Conservation (phyloP, 2,797 vertebrate species). For the Bovichtus diacanthus region DNA sequence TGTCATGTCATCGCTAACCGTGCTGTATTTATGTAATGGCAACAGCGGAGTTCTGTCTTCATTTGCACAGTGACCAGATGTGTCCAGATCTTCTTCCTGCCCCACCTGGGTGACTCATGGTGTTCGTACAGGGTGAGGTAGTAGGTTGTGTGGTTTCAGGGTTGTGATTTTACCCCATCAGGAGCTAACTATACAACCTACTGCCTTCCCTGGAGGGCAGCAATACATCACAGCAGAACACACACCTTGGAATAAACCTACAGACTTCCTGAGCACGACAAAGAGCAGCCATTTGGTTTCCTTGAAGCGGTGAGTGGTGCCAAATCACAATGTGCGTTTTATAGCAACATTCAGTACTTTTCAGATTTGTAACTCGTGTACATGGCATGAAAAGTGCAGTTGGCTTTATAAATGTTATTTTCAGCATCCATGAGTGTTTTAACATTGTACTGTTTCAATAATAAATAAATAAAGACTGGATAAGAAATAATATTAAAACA, state of each 20-base stretch:
- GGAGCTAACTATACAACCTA: slow-evolving; percentile 92
- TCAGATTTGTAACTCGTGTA: slow-evolving; percentile 1
- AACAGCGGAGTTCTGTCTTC: neutral
- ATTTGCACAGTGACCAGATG: neutral
- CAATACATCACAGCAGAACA: slow-evolving; percentile 67
- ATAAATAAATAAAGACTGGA: slow-evolving; percentile 60
- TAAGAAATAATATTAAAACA: slow-evolving; percentile 7
- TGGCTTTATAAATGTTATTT: neutral
- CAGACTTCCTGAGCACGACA: neutral
- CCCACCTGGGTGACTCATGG: slow-evolving; percentile 59
- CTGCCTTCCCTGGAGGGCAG: slow-evolving; percentile 90
- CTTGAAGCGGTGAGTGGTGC: slow-evolving; percentile 52
- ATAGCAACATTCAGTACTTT: neutral
- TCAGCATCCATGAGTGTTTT: neutral
- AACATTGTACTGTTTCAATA: slow-evolving; percentile 34
- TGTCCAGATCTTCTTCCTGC: slow-evolving; percentile 1
- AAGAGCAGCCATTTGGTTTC: slow-evolving; percentile 15
- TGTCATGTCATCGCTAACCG: neutral
- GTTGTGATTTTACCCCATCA: slow-evolving; percentile 97
- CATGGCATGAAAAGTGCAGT: neutral
- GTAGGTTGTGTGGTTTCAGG: slow-evolving; percentile 99
- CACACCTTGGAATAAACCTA: neutral
- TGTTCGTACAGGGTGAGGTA: slow-evolving; percentile 96
- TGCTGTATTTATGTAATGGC: neutral
- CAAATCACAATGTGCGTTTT: neutral